Evolutionary conservation across 2,797 vertebrate species (phyloP).

Genomic region (Rhinichthys osculus): DNA sequence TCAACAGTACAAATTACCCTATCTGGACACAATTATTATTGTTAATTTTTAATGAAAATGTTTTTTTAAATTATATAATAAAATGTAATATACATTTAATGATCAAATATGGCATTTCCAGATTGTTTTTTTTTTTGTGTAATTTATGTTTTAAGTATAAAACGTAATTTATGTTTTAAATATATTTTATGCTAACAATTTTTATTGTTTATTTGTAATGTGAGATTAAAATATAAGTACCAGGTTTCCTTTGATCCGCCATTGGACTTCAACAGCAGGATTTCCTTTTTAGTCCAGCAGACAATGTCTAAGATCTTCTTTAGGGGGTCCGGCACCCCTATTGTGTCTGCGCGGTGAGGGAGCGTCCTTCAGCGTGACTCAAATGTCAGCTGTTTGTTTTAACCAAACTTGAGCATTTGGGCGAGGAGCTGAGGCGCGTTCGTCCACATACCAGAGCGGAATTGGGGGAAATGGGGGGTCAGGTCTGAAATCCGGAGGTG

Average conservation of each 20-base stretch:
- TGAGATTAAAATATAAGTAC: constrained; percentile 14
- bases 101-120: neutral
- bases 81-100: neutral
- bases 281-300: constrained; percentile 38
- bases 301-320: constrained; percentile 39
- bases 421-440: neutral
- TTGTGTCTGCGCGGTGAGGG: constrained; percentile 37
- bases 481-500: constrained; percentile 41
- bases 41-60: neutral
- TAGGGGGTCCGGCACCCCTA: constrained; percentile 30
- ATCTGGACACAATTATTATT: neutral
- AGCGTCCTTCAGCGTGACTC: constrained; percentile 50
- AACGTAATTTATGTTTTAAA: neutral
- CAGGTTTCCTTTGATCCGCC: constrained; percentile 12
- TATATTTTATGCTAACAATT: neutral
- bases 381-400: constrained; percentile 63
- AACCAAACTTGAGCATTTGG: constrained; percentile 65
- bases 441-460: constrained; percentile 57
- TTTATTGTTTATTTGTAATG: constrained; percentile 28
- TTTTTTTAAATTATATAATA: neutral
- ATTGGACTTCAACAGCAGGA: constrained; percentile 12
- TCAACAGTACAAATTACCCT: neutral
- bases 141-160: neutral
- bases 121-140: neutral
- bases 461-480: constrained; percentile 59